phyloP scores from a whole-genome alignment of 2,113 vertebrate genomes.

The Dipodomys ordii region DNA sequence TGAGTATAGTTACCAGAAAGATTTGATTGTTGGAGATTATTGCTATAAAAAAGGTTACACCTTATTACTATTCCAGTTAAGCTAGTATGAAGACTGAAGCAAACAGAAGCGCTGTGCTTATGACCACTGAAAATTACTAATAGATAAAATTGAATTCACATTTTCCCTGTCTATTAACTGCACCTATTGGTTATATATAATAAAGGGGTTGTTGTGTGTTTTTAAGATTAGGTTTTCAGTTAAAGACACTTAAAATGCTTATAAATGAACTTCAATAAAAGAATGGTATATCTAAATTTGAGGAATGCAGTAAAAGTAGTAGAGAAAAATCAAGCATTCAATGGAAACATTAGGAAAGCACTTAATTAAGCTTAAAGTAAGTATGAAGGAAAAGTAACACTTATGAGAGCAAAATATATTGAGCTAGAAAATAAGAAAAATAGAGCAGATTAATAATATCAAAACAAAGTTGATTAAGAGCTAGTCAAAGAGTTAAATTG shows the following conservation, averaged over 20 bases:
- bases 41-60: neutral
- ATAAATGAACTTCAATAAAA: neutral
- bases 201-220: neutral
- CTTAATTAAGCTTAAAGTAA: neutral
- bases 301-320: neutral
- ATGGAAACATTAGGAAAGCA: neutral
- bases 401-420: neutral
- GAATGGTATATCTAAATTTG: neutral
- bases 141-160: neutral
- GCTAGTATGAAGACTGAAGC: neutral
- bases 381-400: neutral
- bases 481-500: neutral
- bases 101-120: neutral
- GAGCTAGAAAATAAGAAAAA: neutral
- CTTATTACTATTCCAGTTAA: constrained; percentile 24
- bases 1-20: neutral
- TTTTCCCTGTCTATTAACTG: neutral
- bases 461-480: neutral
- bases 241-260: neutral
- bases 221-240: too few species aligned
- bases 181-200: neutral
- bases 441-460: neutral
- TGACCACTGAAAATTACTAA: neutral
- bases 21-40: neutral
- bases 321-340: neutral